phyloP scores from a whole-genome alignment of 1,140 invertebrate species.

The Limonius californicus region DNA sequence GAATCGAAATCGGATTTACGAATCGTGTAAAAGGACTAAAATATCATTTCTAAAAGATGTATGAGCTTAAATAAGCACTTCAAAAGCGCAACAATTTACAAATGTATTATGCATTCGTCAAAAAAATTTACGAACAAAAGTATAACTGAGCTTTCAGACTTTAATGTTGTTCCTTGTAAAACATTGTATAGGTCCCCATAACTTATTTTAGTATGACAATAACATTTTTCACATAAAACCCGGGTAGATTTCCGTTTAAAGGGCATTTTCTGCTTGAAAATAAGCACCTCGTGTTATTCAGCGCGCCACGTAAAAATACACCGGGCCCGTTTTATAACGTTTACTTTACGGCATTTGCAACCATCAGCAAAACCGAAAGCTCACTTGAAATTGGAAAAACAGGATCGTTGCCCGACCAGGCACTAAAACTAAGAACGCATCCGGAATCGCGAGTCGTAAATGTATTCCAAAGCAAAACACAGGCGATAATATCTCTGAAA shows the following conservation, averaged over 20 bases:
- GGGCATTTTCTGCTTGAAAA: background rate
- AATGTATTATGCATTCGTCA: no score
- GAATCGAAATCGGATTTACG: no score
- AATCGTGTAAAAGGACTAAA: no score
- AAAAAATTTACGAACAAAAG: no score
- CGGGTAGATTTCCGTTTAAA: background rate
- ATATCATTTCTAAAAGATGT: no score
- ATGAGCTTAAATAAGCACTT: no score
- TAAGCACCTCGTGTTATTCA: background rate
- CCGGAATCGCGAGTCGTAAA: constrained; percentile 1
- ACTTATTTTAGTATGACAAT: background rate
- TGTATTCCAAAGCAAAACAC: constrained; percentile 12
- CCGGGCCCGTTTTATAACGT: background rate
- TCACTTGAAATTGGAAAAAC: constrained; percentile 8
- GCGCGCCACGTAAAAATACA: background rate
- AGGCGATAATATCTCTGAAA: constrained; percentile 6
- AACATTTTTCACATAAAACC: background rate
- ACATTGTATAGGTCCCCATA: no score
- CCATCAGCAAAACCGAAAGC: constrained; percentile 4
- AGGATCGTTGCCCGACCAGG: constrained; percentile 5
- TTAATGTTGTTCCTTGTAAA: no score
- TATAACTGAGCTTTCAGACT: no score
- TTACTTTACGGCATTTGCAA: constrained; percentile 8
- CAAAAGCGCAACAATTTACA: no score
- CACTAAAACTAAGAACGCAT: constrained; percentile 8